Evolutionary conservation across 2,113 vertebrate genomes (phyloP), one percentile per base, ranked within the genome.

Genomic region (Hippocampus barbouri): DNA sequence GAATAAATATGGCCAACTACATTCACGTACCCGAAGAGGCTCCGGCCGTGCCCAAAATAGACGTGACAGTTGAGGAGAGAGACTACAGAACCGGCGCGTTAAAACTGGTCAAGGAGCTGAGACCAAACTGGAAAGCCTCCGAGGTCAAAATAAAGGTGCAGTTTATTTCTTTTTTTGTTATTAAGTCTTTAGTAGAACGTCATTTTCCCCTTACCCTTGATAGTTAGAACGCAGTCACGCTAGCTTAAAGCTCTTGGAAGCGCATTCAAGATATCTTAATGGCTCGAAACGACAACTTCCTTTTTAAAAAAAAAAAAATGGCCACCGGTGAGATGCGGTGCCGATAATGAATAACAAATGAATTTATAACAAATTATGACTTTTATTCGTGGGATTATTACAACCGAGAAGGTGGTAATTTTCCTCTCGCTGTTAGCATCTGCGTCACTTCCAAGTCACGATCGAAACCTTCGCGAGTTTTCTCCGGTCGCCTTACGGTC

Each of bases 11-110:
- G 93, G 93, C 92, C 1, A 90, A 91, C 75, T 94, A 92, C 85
- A 94, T 94, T n/a, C 93, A 94, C 11, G 91, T 94, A 4, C 93
- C 93, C 5, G 92, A 91, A 9, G 83, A 91, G 79, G 92, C 92
- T 47, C 92, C 92, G 0, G 73, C 70, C 1, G 92, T 94, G 43
- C 92, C 91, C 16, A 94, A 91, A 84, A 90, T 93, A 85, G 87
- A 92, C 2, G 91, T 93, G 74, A 91, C 90, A 11, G 86, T 94
- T 30, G 91, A 93, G 76, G 93, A 93, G 67, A 74, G 79, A 51
- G 91, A 94, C 85, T 92, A 80, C 83, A 84, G 91, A 74, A 59
- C 87, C 11, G 92, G 90, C 8, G 92, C 92, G 0, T 66, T 93
- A 82, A 85, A 72, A 71, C 89, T 94, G 16, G 84, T 93, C 70